phyloP scores from a whole-genome alignment of 2,113 vertebrate genomes.

The Capricornis sumatraensis region DNA sequence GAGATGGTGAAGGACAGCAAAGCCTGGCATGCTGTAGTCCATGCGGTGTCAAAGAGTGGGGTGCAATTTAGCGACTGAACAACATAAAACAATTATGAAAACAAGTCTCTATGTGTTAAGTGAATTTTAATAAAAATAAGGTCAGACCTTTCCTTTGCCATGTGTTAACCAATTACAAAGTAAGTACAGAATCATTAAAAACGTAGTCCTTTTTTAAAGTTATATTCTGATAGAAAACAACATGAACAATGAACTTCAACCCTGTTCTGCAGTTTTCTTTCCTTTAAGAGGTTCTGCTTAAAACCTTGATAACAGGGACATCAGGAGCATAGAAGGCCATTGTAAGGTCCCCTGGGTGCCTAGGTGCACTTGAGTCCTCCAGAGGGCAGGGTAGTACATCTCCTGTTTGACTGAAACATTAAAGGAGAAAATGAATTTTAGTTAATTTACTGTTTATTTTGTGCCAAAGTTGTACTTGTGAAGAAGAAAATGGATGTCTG shows the following conservation, averaged over 20 bases:
- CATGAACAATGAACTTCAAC: not conserved
- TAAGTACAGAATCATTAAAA: not conserved
- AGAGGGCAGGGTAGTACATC: not conserved
- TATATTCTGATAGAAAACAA: not conserved
- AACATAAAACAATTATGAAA: not conserved
- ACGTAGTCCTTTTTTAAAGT: not conserved
- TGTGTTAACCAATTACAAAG: not conserved
- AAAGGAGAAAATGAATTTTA: not conserved
- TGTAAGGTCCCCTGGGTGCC: not conserved
- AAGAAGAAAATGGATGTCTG: not conserved
- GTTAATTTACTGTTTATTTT: not conserved
- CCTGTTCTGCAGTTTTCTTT: not conserved
- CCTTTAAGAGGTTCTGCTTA: not conserved
- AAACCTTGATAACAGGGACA: not conserved
- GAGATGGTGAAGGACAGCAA: not conserved
- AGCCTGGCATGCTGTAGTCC: not conserved
- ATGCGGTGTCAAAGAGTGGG: not conserved
- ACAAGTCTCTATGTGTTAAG: not conserved
- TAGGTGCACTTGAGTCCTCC: not conserved
- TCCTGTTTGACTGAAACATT: not conserved
- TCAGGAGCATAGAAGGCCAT: not conserved
- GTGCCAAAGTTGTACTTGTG: not conserved
- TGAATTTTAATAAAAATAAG: not conserved
- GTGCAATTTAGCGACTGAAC: accelerated
- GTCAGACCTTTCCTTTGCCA: not conserved